Conservation (phyloP, 2,113 vertebrate species). For the Tragelaphus imberbis region DNA sequence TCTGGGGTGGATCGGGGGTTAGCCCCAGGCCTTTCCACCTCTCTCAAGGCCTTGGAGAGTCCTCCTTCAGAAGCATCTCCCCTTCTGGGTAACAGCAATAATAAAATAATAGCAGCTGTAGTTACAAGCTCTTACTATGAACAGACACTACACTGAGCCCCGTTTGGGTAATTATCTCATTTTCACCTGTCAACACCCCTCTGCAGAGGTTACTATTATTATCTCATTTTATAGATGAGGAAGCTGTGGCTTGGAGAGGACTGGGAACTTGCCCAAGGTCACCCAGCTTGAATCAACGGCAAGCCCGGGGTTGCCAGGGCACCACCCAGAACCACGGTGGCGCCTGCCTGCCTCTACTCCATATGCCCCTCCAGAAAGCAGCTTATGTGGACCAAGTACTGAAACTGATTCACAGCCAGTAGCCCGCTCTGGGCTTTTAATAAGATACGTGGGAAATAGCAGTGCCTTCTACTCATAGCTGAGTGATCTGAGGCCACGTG, state of each 20-base stretch:
- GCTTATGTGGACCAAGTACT: background rate
- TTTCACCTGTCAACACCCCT: background rate
- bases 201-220: background rate
- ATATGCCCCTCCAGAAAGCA: background rate
- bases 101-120: background rate
- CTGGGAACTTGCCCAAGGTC: background rate
- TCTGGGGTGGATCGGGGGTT: background rate
- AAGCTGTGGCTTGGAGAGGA: background rate
- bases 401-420: background rate
- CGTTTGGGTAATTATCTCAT: background rate
- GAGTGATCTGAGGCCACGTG: background rate
- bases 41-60: background rate
- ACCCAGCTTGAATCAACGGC: background rate
- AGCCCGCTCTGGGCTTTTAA: background rate
- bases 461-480: background rate
- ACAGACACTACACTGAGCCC: background rate
- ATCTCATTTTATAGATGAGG: constrained; percentile 5
- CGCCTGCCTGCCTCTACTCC: background rate
- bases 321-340: too few species aligned
- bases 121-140: background rate
- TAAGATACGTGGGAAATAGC: background rate
- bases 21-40: background rate
- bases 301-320: background rate
- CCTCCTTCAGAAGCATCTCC: background rate
- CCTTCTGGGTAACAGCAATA: background rate